Percentiles rank a stretch among this genome's conserved stretches.
These are phyloP conservation scores for Nomada hirtipes DNA, from an alignment of 2,888 invertebrate species.

Conservation along the genomic window DNA sequence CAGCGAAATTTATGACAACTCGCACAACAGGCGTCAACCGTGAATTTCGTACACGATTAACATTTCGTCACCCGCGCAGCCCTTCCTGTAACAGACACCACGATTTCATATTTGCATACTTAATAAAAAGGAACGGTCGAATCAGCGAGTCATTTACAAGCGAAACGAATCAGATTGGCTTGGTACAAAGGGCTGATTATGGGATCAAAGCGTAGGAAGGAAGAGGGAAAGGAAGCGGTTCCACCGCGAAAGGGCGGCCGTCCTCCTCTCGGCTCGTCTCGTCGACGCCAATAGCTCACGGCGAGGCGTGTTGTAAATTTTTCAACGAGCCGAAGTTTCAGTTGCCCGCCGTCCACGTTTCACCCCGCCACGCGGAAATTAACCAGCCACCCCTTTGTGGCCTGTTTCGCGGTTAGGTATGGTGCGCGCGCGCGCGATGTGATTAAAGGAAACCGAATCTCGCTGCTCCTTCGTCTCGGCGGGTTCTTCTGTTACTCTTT, in stretches of 20 bases:
- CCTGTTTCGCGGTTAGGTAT: constrained; percentile 11
- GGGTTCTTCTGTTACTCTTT: constrained; percentile 28
- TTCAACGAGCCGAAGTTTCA: constrained; percentile 62
- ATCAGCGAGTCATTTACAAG: constrained; percentile 64
- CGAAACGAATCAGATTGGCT: constrained; percentile 53
- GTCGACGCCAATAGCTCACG: constrained; percentile 54
- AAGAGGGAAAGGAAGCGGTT: constrained; percentile 15
- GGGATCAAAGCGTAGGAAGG: constrained; percentile 67
- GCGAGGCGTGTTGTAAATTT: constrained; percentile 64
- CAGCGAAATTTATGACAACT: too few species aligned
- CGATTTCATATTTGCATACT: constrained; percentile 63
- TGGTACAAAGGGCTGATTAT: constrained; percentile 73
- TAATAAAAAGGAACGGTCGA: constrained; percentile 61
- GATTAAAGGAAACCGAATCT: constrained; percentile 49
- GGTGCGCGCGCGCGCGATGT: constrained; percentile 5
- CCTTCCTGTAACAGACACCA: neutral
- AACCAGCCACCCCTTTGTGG: constrained; percentile 50
- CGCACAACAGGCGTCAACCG: too few species aligned
- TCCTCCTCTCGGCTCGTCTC: neutral
- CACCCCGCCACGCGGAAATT: constrained; percentile 59
- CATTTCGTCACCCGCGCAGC: too few species aligned
- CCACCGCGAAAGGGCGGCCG: constrained; percentile 24
- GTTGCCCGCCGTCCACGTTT: constrained; percentile 20
- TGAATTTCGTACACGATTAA: too few species aligned
- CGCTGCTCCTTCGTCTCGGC: constrained; percentile 18